Base-by-base conservation (phyloP, 2,888 invertebrate species). In the Lordiphosa fenestrarum region DNA sequence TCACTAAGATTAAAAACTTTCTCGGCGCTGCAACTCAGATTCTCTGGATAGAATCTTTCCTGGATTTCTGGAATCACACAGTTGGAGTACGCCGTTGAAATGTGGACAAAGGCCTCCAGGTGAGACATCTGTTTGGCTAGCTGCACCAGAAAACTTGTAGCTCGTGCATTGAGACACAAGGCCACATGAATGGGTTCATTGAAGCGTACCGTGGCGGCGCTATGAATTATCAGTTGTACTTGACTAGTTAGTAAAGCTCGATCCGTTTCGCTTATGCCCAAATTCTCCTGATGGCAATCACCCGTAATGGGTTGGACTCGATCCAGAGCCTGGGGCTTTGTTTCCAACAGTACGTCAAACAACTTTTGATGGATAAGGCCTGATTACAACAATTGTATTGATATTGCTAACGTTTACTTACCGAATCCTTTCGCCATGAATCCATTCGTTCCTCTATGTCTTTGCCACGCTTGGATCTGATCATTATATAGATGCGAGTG, bases 121-220 rank as follows among this genome's bases (percentile, higher is more conserved):
- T 46, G 41, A 88, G 92, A 91, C 54, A 95, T 89, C 44, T 92
- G 90, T 49, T 90, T 91, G 82, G 92, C 93, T 40, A 95, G 88
- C 30, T 91, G 89, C 21, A 95, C 85, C 63, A 94, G 90, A 66
- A 92, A 91, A 61, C 91, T 91, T 0, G 94, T 93, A 41, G 93
- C 94, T 15, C 91, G 88, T 1, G 94, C 92, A 88, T 95, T 95
- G 88, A 94, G 93, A 68, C 91, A 91, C 46, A 94, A 90, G 0
- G 95, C 93, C 9, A 91, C 87, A 87, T 92, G 91, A 4, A 95
- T 13, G 1, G 23, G 35, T 12, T 64, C 62, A 12, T 55, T 30
- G 9, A 63, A 63, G 2, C 53, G 55, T 6, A 63, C 62, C 0
- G 62, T 63, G 6, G 62, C 62, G n/a, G 62, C 62, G 10, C 61